Evolutionary conservation across 1,140 invertebrate species (phyloP), one percentile per base, ranked within the genome.

Genomic region (Macrotrachela quadricornifera): DNA sequence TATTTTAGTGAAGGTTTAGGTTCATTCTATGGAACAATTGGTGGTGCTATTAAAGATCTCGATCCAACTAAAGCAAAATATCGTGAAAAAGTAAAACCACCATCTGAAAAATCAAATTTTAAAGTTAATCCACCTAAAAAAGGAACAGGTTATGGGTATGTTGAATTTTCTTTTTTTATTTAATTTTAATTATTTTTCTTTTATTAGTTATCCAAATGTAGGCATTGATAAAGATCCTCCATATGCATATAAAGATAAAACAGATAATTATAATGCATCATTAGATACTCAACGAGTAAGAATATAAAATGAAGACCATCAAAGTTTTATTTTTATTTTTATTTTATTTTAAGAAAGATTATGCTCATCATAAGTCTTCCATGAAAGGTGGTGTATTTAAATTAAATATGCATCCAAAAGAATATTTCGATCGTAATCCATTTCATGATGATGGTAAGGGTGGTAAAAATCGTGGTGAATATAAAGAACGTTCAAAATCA

Each of bases 131-230:
- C 68, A 42, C 60, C 62, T 10, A 70, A 70, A 56, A 66, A 58
- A 60, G 69, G 69, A 49, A 70, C 68, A 49, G 69, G 69, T 44
- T 71, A 63, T 63, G 69, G 68, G 67, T 70, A 62, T 60, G 59
- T 46, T 21, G 30, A 6, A n/a, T 14, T 13, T 9, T 46, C 2
- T 18, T 13, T 14, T 30, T n/a, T 15, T 4, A 12, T 30, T 48
- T 18, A 16, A 40, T 50, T 18, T 39, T 17, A 55, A 46, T 15
- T 44, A 46, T 0, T 8, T 10, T 49, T 13, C 13, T 21, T 37
- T 36, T n/a, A n/a, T 30, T 30, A 30, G 21, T 8, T 30, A 30
- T 30, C 3, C 21, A 30, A 30, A 30, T 30, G 2, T 30, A 30
- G 21, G 21, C 8, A 30, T 30, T 30, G 21, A 30, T 30, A 30